Conservation (phyloP, 2,888 invertebrate species). For the Itoplectis maculator region DNA sequence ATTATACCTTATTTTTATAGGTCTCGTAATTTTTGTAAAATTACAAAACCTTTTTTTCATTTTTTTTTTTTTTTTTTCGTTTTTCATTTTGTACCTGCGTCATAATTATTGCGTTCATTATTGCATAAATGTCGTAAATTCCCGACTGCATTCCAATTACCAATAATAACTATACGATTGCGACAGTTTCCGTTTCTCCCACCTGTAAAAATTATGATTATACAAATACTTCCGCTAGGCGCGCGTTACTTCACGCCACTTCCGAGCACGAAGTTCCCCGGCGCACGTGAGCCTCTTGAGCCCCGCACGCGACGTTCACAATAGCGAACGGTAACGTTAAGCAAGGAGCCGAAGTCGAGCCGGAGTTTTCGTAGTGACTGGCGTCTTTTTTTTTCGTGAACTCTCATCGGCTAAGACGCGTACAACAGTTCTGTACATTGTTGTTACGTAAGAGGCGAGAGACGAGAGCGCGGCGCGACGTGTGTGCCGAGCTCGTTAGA, state of each 20-base stretch:
- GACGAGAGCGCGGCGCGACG: constrained; percentile 20
- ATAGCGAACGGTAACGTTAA: constrained; percentile 17
- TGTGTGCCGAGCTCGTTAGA: constrained; percentile 62
- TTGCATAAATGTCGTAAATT: no score
- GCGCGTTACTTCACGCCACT: constrained; percentile 49
- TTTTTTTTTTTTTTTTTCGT: no score
- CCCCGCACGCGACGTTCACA: neutral
- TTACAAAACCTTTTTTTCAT: no score
- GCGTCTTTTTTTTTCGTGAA: constrained; percentile 26
- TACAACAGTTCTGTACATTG: constrained; percentile 27
- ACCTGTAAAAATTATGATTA: neutral
- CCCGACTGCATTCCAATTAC: neutral
- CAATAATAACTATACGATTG: neutral
- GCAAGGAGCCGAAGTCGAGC: constrained; percentile 9
- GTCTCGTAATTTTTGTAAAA: no score
- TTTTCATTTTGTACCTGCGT: no score
- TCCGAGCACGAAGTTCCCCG: constrained; percentile 37
- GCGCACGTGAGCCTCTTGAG: constrained; percentile 16
- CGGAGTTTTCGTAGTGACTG: constrained; percentile 40
- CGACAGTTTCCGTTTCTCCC: neutral
- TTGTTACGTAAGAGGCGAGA: constrained; percentile 52
- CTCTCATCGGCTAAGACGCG: neutral
- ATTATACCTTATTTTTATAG: no score
- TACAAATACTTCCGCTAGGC: constrained; percentile 54
- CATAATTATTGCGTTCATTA: no score